These are phyloP conservation scores for Pantherophis guttatus DNA, from an alignment of 2,113 vertebrate genomes.

Conservation along the genomic window DNA sequence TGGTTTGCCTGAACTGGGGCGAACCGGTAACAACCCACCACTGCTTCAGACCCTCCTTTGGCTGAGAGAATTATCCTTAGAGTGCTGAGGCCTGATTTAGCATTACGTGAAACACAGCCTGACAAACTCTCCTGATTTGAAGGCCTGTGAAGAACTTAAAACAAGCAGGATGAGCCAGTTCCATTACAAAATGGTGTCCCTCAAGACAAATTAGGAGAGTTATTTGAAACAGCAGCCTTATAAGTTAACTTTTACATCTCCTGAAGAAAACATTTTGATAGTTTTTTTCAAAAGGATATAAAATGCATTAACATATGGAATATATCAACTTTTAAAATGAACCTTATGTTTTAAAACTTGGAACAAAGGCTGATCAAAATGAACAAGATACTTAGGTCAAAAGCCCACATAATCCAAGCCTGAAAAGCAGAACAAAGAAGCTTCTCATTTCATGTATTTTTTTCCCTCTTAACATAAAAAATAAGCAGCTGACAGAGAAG, in stretches of 20 bases:
- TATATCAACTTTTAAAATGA: constrained; percentile 30
- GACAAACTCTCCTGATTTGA: background rate
- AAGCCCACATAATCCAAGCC: constrained; percentile 43
- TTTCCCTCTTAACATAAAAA: background rate
- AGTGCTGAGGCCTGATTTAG: background rate
- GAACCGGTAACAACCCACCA: too few relatives aligned
- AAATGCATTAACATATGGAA: constrained; percentile 47
- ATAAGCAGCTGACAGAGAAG: constrained; percentile 42
- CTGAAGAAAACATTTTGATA: constrained; percentile 23
- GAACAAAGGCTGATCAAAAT: constrained; percentile 56
- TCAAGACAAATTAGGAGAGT: constrained; percentile 20
- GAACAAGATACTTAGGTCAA: constrained; percentile 51
- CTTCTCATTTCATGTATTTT: constrained; percentile 16
- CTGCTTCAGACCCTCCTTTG: background rate
- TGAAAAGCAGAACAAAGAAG: constrained; percentile 37
- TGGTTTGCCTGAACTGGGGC: too few relatives aligned
- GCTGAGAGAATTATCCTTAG: background rate
- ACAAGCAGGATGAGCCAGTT: background rate
- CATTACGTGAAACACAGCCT: background rate
- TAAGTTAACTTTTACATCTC: background rate
- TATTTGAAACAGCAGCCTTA: background rate
- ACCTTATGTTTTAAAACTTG: constrained; percentile 26
- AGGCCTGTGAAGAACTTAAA: background rate
- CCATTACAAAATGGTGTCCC: background rate
- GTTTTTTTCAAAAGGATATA: constrained; percentile 18